These are phyloP conservation scores for Chironomus striatipennis DNA, from an alignment of 1,140 invertebrate species.

Conservation along the genomic window DNA sequence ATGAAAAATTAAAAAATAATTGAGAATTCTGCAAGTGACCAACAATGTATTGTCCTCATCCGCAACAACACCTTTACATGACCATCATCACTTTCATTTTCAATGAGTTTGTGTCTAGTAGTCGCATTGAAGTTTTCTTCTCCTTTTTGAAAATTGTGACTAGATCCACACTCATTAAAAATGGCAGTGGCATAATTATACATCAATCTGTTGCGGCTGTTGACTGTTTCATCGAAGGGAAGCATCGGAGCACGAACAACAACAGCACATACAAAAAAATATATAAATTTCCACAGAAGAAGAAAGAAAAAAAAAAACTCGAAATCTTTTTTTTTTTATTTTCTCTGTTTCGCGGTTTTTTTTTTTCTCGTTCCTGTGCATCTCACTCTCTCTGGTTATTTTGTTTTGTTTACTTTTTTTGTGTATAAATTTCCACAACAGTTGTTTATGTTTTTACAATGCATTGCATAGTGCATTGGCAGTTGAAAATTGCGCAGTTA, in stretches of 20 bases:
- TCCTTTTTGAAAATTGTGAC: background rate
- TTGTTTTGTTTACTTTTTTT: background rate
- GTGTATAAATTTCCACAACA: background rate
- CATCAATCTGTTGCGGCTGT: constrained; percentile 5
- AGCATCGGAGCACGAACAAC: background rate
- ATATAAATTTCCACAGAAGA: background rate
- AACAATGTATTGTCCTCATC: background rate
- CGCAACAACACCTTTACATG: background rate
- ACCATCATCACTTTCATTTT: constrained; percentile 15
- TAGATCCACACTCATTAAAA: constrained; percentile 24
- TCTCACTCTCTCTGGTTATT: background rate
- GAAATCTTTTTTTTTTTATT: background rate
- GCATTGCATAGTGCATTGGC: background rate
- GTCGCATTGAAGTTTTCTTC: constrained; percentile 6
- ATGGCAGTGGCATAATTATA: constrained; percentile 18
- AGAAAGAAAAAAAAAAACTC: background rate
- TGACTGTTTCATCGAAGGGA: background rate
- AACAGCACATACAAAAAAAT: background rate
- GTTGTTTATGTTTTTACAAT: constrained; percentile 10
- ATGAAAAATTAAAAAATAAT: background rate
- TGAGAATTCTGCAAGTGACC: background rate
- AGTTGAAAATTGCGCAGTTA: constrained; percentile 12
- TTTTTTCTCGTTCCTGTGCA: constrained; percentile 1
- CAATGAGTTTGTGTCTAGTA: constrained; percentile 18
- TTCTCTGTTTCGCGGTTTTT: constrained; percentile 6